phyloP scores from a whole-genome alignment of 2,797 vertebrate genomes.

The Pampus argenteus region DNA sequence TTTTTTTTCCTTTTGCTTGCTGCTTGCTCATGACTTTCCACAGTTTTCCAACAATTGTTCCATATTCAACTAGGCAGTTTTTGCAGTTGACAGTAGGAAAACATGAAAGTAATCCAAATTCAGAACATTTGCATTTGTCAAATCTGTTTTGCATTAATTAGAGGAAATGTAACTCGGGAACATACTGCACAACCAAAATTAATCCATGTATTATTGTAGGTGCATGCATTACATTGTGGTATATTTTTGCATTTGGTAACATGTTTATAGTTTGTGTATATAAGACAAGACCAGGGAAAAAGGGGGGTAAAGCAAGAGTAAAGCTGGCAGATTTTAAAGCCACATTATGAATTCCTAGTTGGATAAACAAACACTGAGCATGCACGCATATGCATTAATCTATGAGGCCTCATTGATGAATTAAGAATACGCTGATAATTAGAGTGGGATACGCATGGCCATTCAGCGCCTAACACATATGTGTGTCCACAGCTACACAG shows the following conservation, averaged over 20 bases:
- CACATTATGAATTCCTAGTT: slow-evolving; percentile 44
- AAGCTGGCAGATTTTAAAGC: neutral
- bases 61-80: slow-evolving; percentile 34
- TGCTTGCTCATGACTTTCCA: slow-evolving; percentile 75
- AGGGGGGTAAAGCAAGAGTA: neutral
- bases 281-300: slow-evolving; percentile 8
- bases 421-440: slow-evolving; percentile 55
- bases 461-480: slow-evolving; percentile 34
- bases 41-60: slow-evolving; percentile 66
- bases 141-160: slow-evolving; percentile 44
- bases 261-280: neutral
- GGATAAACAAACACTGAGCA: slow-evolving; percentile 52
- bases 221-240: slow-evolving; percentile 18
- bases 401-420: slow-evolving; percentile 51
- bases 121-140: slow-evolving; percentile 21
- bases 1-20: slow-evolving; percentile 57
- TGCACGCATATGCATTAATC: slow-evolving; percentile 48
- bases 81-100: slow-evolving; percentile 1
- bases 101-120: slow-evolving; percentile 20
- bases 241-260: slow-evolving; percentile 18
- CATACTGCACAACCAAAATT: slow-evolving; percentile 4
- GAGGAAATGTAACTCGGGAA: slow-evolving; percentile 18
- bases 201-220: neutral
- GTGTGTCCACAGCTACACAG: slow-evolving; percentile 44
- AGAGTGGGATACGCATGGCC: slow-evolving; percentile 18